Conservation (phyloP, 2,113 vertebrate species). For the Thermophis baileyi region DNA sequence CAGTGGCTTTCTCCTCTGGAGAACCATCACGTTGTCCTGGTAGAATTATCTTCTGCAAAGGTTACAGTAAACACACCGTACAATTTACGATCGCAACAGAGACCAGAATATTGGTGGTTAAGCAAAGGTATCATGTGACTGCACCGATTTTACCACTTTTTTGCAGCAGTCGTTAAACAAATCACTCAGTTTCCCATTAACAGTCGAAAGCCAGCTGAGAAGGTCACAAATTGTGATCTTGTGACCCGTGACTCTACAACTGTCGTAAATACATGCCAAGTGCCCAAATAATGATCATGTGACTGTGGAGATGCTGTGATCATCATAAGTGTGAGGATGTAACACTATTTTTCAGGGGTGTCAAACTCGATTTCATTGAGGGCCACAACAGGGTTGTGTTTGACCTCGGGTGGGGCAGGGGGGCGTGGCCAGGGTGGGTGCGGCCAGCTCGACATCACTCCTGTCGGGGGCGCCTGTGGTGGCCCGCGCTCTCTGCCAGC, state of each 20-base stretch:
- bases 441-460: too few species aligned
- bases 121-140: background rate
- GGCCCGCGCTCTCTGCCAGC: too few species aligned
- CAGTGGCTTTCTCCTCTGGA: background rate
- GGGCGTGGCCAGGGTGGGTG: too few species aligned
- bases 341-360: background rate
- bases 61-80: background rate
- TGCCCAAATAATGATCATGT: background rate
- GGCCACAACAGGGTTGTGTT: too few species aligned
- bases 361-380: too few species aligned
- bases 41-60: background rate
- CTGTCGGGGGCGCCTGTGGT: too few species aligned
- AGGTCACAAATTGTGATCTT: background rate
- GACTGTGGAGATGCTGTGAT: background rate
- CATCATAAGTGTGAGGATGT: background rate
- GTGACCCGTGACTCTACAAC: background rate
- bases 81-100: background rate
- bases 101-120: background rate
- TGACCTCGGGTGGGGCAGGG: too few species aligned
- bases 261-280: background rate
- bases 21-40: background rate
- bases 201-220: background rate
- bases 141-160: background rate
- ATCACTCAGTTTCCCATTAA: background rate
- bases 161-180: background rate